phyloP scores from a whole-genome alignment of 2,888 invertebrate species.

The Drosophila villosipedis region DNA sequence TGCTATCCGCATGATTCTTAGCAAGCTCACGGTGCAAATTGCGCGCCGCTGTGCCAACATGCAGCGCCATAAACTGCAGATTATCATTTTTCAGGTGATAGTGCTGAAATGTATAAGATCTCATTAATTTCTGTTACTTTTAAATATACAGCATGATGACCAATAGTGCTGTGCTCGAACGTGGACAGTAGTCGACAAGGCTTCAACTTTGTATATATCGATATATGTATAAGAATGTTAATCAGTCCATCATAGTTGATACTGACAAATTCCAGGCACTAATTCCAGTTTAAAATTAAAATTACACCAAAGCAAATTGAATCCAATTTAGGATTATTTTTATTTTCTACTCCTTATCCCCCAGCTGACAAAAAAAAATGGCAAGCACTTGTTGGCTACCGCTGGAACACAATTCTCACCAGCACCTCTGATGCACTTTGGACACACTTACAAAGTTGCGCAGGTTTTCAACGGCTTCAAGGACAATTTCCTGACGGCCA shows the following conservation, averaged over 20 bases:
- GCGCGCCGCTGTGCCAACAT: constrained; percentile 93
- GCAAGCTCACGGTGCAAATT: constrained; percentile 90
- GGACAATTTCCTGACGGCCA: constrained; percentile 96
- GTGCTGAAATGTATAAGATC: constrained; percentile 87
- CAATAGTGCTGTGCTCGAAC: not conserved
- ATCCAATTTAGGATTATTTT: too few relatives aligned
- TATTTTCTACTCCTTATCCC: not conserved
- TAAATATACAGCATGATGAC: not conserved
- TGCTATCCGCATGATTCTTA: constrained; percentile 86
- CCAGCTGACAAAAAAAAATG: not conserved
- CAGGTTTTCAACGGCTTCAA: constrained; percentile 96
- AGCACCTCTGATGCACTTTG: not conserved
- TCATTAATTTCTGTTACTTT: not conserved
- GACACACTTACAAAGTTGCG: constrained; percentile 91
- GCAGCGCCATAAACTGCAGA: constrained; percentile 94
- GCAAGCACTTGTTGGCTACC: constrained; percentile 13
- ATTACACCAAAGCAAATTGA: not conserved
- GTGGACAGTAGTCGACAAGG: not conserved
- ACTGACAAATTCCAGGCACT: not conserved
- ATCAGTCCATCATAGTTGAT: not conserved
- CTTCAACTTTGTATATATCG: not conserved
- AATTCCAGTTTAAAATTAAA: not conserved
- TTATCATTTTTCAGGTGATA: constrained; percentile 96
- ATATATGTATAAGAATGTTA: not conserved
- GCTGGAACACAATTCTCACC: not conserved